Evolutionary conservation across 2,888 invertebrate genomes (phyloP).

Genomic region (Phaonia tiefii): DNA sequence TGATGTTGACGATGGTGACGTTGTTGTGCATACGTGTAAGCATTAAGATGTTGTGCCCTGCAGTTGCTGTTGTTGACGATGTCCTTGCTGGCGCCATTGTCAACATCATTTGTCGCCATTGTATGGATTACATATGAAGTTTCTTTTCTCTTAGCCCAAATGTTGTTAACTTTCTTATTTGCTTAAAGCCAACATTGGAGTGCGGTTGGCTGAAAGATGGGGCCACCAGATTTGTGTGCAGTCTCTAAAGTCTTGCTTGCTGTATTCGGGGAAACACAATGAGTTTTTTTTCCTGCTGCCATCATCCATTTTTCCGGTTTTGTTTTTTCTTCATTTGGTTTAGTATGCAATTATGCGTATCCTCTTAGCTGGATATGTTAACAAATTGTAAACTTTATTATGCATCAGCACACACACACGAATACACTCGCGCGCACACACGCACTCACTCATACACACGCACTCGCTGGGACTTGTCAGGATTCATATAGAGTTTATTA

Average conservation of each 20-base stretch:
- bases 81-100: conserved; percentile 66
- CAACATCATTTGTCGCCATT: conserved; percentile 67
- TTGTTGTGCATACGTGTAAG: conserved; percentile 23
- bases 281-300: conserved; percentile 31
- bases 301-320: conserved; percentile 5
- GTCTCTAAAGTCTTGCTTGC: not conserved
- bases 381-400: conserved; percentile 67
- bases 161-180: conserved; percentile 54
- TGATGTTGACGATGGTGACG: not conserved
- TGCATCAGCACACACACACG: conserved; percentile 18
- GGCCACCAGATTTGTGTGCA: conserved; percentile 13
- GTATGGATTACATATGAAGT: conserved; percentile 64
- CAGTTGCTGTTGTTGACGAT: conserved; percentile 37
- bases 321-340: not conserved
- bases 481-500: conserved; percentile 1
- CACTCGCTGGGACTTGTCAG: not conserved
- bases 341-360: conserved; percentile 62
- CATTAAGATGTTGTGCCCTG: conserved; percentile 12
- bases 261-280: conserved; percentile 15
- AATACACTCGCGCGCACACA: not conserved
- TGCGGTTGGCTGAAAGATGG: not conserved
- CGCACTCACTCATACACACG: not conserved
- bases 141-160: conserved; percentile 21
- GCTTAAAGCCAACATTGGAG: conserved; percentile 41
- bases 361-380: conserved; percentile 63